Evolutionary conservation across 35 echinoderm and acorn worm species (phyloP).

Genomic region (Lytechinus variegatus): DNA sequence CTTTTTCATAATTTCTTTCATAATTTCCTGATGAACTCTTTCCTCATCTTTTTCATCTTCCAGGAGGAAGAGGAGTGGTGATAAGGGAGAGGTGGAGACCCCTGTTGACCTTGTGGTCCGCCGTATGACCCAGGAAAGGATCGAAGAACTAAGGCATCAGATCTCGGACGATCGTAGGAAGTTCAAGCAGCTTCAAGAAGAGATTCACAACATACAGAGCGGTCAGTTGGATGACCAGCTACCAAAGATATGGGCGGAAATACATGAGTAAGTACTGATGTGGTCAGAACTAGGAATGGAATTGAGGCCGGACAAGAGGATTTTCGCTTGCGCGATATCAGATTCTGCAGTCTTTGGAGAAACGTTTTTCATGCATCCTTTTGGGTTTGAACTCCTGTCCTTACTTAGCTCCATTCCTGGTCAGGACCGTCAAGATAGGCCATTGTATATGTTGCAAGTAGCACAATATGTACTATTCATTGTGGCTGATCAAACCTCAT

Average conservation of each 20-base stretch:
- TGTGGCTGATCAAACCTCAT: too few species aligned
- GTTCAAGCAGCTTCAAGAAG: constrained; percentile 79
- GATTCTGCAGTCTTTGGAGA: too few species aligned
- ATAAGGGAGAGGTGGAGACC: constrained; percentile 81
- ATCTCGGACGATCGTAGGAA: constrained; percentile 68
- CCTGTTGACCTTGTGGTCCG: constrained; percentile 80
- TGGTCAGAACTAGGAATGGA: neutral
- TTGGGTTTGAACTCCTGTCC: too few species aligned
- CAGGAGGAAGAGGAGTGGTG: constrained; percentile 86
- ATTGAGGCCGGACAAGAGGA: too few species aligned
- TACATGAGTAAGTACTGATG: constrained; percentile 66
- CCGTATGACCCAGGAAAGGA: constrained; percentile 90
- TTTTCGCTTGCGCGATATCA: too few species aligned
- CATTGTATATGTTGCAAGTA: too few species aligned
- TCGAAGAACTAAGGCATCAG: constrained; percentile 88
- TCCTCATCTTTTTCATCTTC: neutral
- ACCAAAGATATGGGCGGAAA: constrained; percentile 73
- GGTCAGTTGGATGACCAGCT: constrained; percentile 83
- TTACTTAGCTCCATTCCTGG: too few species aligned
- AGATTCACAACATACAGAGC: constrained; percentile 77
- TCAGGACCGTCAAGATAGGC: too few species aligned
- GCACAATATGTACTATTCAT: too few species aligned
- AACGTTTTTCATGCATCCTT: too few species aligned
- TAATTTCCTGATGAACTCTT: too few species aligned
- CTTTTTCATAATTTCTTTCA: too few species aligned